These are phyloP conservation scores for Ormyrus thymus DNA, from an alignment of 2,888 invertebrate genomes.

Conservation along the genomic window DNA sequence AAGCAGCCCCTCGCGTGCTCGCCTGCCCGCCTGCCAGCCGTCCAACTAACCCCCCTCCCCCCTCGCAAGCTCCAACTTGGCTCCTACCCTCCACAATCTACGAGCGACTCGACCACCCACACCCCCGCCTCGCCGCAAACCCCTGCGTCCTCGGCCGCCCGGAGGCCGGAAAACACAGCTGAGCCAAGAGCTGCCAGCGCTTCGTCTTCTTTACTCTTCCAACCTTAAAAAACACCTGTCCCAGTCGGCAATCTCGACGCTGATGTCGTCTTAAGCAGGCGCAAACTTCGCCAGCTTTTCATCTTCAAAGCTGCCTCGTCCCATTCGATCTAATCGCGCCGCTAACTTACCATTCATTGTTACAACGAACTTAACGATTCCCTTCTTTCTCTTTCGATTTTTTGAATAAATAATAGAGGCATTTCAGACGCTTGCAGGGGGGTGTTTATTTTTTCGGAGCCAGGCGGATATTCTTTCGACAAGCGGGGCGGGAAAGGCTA, in stretches of 20 bases:
- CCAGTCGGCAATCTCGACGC: too few species aligned
- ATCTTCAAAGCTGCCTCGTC: background rate
- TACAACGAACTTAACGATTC: too few species aligned
- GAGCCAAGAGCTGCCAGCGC: slow-evolving; percentile 67
- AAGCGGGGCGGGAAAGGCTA: too few species aligned
- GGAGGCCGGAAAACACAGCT: slow-evolving; percentile 72
- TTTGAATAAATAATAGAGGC: too few species aligned
- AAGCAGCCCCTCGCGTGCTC: slow-evolving; percentile 72
- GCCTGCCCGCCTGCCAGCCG: slow-evolving; percentile 71
- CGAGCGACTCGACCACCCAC: slow-evolving; percentile 61
- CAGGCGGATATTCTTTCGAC: too few species aligned
- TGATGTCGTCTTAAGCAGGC: too few species aligned
- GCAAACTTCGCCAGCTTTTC: slow-evolving; percentile 7
- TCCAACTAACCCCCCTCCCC: slow-evolving; percentile 66
- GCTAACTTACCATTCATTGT: too few species aligned
- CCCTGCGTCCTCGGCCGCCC: slow-evolving; percentile 63
- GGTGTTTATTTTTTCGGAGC: too few species aligned
- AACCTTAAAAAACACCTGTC: too few species aligned
- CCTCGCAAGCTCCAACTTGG: slow-evolving; percentile 62
- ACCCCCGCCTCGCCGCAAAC: slow-evolving; percentile 59
- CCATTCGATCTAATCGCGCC: background rate
- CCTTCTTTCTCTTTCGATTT: too few species aligned
- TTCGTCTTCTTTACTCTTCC: slow-evolving; percentile 46
- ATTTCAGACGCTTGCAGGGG: too few species aligned
- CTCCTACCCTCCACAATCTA: slow-evolving; percentile 57